Evolutionary conservation across 1,140 invertebrate species (phyloP), one percentile per base, ranked within the genome.

Genomic region (fruit fly (Drosophila melanogaster)): DNA sequence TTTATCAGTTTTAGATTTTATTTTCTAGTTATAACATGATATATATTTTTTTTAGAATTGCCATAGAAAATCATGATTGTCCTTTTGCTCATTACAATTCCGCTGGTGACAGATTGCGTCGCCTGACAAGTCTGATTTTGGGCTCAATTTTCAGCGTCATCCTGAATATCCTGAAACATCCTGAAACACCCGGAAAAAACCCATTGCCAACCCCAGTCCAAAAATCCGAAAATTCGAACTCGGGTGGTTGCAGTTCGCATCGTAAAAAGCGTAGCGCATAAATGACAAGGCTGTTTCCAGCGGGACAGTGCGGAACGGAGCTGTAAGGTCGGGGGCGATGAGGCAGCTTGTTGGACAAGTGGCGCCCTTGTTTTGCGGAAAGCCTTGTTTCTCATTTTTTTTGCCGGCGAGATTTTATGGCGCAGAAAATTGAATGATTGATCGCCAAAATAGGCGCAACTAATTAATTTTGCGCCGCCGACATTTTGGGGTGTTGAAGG

Each of bases 391-490:
- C 64, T 30, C 64, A 8, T 30, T 40, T 59, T 64, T 67, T 62
- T 44, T 64, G 35, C 30, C n/a, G 43, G 47, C 38, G 24, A 66
- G 77, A 79, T 77, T 89, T 89, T 89, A 89, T 89, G 84, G 79
- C 53, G 84, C 84, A 80, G 84, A 89, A 89, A 89, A 89, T 89
- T 77, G 69, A 89, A 89, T 89, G 84, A 89, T 89, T 79, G 84
- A 89, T 89, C 84, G 85, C 53, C 41, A 66, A 84, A 89, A 84
- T 77, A 89, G 84, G 84, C 84, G 84, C 79, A 89, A 84, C 84
- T 89, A 87, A 87, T 87, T 84, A 84, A 87, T 83, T 83, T 72
- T 53, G 30, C 56, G 44, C 57, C 46, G 58, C 49, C 65, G 74
- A 46, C 83, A 65, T 49, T 44, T 17, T 10, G 46, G 59, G 81